Base-by-base conservation (phyloP, 2,113 vertebrate species). In the Columba janthina region DNA sequence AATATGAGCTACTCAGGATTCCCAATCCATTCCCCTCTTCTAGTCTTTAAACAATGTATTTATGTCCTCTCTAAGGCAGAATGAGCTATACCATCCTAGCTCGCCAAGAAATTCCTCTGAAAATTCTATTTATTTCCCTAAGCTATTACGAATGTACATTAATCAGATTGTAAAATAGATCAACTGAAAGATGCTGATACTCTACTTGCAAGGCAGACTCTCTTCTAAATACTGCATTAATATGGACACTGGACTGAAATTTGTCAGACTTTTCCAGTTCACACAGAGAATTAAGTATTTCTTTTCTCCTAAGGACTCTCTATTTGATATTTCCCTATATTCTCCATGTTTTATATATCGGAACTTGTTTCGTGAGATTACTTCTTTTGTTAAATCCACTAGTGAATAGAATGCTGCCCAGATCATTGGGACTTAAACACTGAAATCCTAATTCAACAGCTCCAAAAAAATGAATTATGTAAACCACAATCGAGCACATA, bases 321-420 rank as follows among this genome's bases (percentile, higher is more conserved):
- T 58, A 12, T 32, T 75, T 80, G 14, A 1, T 36, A 40, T 64
- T 60, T 62, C 11, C 5, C 24, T 36, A 5, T 57, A 73, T 36
- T 51, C 4, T 22, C 29, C 34, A 1, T 5, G 74, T 54, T 16
- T 44, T 54, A 1, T 48, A 46, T 19, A n/a, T 56, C 0, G 2
- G 19, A 73, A 60, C 22, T 60, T 44, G 2, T 50, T 62, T 19
- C 31, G 12, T 28, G 20, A 88, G 36, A 78, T 57, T 9, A 57
- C 20, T 73, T 85, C 12, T 80, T 51, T 56, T 80, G 22, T 31
- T 54, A n/a, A 21, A 70, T 65, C 6, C 14, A 38, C 7, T 15
- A 53, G 5, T 3, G 2, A 80, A 60, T 1, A 84, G 50, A 78
- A 72, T 0, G 1, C 19, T 31, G 78, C 26, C 26, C 50, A 73